Conservation (phyloP, 2,797 vertebrate species). For the Xenentodon cancila region DNA sequence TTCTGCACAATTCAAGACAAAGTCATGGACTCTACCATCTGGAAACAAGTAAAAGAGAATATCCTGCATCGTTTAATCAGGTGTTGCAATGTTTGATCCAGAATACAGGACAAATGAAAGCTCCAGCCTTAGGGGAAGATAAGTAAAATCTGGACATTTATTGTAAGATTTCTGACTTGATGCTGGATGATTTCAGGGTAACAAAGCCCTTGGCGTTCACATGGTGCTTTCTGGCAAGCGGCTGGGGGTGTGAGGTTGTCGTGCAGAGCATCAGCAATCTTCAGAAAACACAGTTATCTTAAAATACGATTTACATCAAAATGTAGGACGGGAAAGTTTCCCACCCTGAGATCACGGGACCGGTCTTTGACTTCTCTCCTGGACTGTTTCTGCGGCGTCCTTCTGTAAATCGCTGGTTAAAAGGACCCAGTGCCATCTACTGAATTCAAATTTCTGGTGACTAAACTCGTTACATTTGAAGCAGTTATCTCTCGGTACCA, state of each 20-base stretch:
- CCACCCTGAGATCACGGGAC: not conserved
- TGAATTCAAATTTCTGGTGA: conserved; percentile 22
- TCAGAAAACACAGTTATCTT: not conserved
- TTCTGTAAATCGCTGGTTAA: not conserved
- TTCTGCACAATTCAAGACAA: conserved; percentile 41
- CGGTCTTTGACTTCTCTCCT: not conserved
- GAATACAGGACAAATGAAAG: conserved; percentile 1
- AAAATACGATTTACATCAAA: not conserved
- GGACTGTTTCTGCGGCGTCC: not conserved
- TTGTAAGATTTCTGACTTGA: conserved; percentile 22
- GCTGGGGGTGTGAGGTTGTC: too few relatives aligned
- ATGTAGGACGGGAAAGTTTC: not conserved
- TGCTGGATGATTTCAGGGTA: conserved; percentile 30
- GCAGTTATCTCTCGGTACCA: conserved; percentile 53
- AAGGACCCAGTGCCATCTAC: conserved; percentile 3
- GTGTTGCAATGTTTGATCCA: conserved; percentile 2
- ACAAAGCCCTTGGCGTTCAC: conserved; percentile 19
- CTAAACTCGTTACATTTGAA: conserved; percentile 48
- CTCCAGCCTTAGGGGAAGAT: conserved; percentile 10
- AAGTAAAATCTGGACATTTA: conserved; percentile 12
- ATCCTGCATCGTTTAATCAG: conserved; percentile 35
- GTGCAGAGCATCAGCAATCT: not conserved
- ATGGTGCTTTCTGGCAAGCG: not conserved
- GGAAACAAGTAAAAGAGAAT: conserved; percentile 44
- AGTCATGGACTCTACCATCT: conserved; percentile 60